Evolutionary conservation across 2,797 vertebrate species (phyloP).

Genomic region (Apogon hyalosoma): DNA sequence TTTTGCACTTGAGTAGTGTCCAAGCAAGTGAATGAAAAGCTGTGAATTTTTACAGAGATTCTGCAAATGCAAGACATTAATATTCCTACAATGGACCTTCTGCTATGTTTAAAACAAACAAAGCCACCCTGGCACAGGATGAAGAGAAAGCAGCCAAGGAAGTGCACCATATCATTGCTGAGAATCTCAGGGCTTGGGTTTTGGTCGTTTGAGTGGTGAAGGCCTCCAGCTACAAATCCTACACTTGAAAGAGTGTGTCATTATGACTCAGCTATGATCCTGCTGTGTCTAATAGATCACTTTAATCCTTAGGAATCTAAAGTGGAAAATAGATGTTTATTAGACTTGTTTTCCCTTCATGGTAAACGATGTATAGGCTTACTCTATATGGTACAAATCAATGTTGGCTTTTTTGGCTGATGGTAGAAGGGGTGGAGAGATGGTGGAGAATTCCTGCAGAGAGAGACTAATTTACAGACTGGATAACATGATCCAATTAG

Average conservation of each 20-base stretch:
- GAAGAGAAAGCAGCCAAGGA: conserved; percentile 40
- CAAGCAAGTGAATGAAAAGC: conserved; percentile 66
- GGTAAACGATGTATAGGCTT: conserved; percentile 8
- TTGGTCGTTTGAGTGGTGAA: conserved; percentile 26
- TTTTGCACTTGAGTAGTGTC: conserved; percentile 80
- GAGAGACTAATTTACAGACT: conserved; percentile 65
- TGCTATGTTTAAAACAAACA: conserved; percentile 63
- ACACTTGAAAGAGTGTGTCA: conserved; percentile 29
- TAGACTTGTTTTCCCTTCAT: conserved; percentile 26
- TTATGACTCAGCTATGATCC: conserved; percentile 28
- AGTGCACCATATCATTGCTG: conserved; percentile 17
- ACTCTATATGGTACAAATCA: conserved; percentile 8
- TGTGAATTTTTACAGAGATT: conserved; percentile 59
- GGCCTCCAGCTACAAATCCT: conserved; percentile 44
- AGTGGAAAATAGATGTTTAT: conserved; percentile 18
- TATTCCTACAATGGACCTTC: conserved; percentile 57
- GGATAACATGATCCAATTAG: conserved; percentile 70
- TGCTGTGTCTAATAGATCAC: conserved; percentile 17
- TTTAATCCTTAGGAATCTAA: conserved; percentile 2
- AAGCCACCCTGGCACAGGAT: conserved; percentile 49
- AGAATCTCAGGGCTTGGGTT: conserved; percentile 38
- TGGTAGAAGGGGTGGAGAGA: conserved; percentile 29
- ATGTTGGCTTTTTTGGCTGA: conserved; percentile 14
- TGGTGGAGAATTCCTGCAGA: conserved; percentile 46
- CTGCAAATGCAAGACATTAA: conserved; percentile 69